phyloP scores from a whole-genome alignment of 2,113 vertebrate genomes.

The Rhabdornis inornatus region DNA sequence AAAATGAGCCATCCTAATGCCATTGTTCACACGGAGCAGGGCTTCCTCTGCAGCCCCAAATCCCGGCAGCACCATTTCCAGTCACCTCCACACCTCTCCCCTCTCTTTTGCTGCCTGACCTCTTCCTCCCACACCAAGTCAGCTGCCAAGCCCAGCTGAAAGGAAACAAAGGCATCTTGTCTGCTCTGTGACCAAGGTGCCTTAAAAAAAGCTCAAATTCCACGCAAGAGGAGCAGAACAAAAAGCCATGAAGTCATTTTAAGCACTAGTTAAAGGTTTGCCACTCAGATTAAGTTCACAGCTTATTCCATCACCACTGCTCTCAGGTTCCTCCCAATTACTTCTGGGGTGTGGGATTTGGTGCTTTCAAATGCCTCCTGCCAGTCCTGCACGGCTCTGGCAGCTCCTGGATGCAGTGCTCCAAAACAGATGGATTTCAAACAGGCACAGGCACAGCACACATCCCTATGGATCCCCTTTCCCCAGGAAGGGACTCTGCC shows the following conservation, averaged over 20 bases:
- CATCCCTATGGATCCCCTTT: background rate
- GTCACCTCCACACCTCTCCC: constrained; percentile 29
- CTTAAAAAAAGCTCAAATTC: constrained; percentile 41
- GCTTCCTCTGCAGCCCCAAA: constrained; percentile 16
- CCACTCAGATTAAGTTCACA: constrained; percentile 26
- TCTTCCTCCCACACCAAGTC: constrained; percentile 11
- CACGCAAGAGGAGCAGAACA: constrained; percentile 8
- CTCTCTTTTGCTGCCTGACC: constrained; percentile 20
- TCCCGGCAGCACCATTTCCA: constrained; percentile 5
- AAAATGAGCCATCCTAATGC: background rate
- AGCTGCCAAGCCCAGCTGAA: constrained; percentile 32
- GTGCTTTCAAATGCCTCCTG: background rate
- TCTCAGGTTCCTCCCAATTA: constrained; percentile 27
- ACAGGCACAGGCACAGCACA: background rate
- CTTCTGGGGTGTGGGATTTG: background rate
- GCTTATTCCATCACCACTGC: background rate
- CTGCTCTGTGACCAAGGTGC: background rate
- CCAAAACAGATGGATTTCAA: background rate
- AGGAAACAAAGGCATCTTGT: constrained; percentile 31
- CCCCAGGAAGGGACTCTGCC: background rate
- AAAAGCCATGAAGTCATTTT: constrained; percentile 19
- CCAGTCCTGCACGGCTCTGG: background rate
- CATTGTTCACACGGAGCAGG: background rate
- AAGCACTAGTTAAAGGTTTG: background rate
- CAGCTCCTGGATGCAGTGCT: background rate